Evolutionary conservation across 2,113 vertebrate genomes (phyloP), one percentile per base, ranked within the genome.

Genomic region (Sphaerodactylus townsendi): DNA sequence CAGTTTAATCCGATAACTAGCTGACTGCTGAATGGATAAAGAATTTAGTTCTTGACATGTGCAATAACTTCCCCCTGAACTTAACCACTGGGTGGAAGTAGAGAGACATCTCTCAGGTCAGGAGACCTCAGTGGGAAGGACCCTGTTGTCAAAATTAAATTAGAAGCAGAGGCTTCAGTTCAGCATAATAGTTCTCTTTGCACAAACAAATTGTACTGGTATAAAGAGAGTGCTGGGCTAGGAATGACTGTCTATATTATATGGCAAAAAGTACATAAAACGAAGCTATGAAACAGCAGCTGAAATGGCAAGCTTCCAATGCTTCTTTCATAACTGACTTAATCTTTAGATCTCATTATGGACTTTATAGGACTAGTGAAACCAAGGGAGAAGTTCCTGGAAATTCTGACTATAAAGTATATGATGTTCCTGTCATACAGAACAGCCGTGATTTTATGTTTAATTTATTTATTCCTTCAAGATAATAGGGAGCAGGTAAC

Each of bases 241-340:
- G 83, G 81, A 77, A 46, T 72, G 78, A 73, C 76, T 77, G 81
- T 93, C 10, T 81, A 86, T 79, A 25, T 41, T 83, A 64, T 88
- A 77, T 83, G 87, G 81, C 81, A 25, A 81, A 25, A 48, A 72
- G 86, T 71, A 81, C 89, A 23, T 84, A 75, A 76, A 77, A 87
- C 81, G 70, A 4, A 85, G 86, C 82, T 53, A 78, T 50, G 14
- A 62, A 21, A 17, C 33, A 30, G 28, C 13, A 13, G 19, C 35
- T 44, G 33, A 44, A 35, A 68, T 46, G 46, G 10, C 53, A 87
- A 41, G n/a, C 15, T 70, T 56, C 15, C 28, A 15, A 11, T 21
- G 21, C 2, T 62, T 62, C 59, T n/a, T 79, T n/a, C 41, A 65
- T 56, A 19, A 64, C 25, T 15, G 37, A 6, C 50, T 33, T 73